Evolutionary conservation across 2,797 vertebrate species (phyloP), one percentile per base, ranked within the genome.

Genomic region (Tamandua tetradactyla): DNA sequence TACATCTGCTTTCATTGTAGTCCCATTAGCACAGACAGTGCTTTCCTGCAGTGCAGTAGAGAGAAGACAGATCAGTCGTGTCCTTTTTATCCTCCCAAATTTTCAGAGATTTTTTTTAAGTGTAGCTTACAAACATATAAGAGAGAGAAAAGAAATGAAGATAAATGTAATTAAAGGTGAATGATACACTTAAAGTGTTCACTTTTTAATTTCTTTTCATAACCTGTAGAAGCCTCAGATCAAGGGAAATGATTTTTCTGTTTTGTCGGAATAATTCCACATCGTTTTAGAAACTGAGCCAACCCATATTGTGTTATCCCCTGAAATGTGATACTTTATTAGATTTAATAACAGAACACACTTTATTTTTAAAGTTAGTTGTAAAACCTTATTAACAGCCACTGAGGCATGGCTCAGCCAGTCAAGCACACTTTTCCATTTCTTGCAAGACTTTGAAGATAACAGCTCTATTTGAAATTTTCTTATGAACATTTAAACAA

Each of bases 161-260:
- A 61, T 11, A 91, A 82, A 94, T 35, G 78, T 42, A 95, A 94
- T 87, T 80, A 55, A 96, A 78, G 88, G 62, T 3, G 87, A 95
- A 57, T 69, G 79, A 86, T 72, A 10, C 64, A 81, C 37, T 23
- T 62, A 76, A 75, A 95, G 85, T 76, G 72, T 96, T 89, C 66
- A 82, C 86, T 62, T 95, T 89, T 59, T 75, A 69, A 59, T 94
- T 95, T 96, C 40, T 68, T 79, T 96, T 69, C 97, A n/a, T 86
- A 75, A 7, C 78, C 89, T 96, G 23, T 49, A 94, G 91, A 95
- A 64, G 86, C 55, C 15, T 59, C 66, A 62, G 66, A 93, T 71
- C 42, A 97, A 94, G 30, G 30, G 61, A 96, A 96, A 44, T 72
- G 13, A 89, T 96, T 95, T 92, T 94, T 82, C 20, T 61, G 1